Percentiles rank a stretch among this genome's conserved stretches.
phyloP scores from a whole-genome alignment of 2,797 vertebrate species.

The Thalassophryne amazonica region DNA sequence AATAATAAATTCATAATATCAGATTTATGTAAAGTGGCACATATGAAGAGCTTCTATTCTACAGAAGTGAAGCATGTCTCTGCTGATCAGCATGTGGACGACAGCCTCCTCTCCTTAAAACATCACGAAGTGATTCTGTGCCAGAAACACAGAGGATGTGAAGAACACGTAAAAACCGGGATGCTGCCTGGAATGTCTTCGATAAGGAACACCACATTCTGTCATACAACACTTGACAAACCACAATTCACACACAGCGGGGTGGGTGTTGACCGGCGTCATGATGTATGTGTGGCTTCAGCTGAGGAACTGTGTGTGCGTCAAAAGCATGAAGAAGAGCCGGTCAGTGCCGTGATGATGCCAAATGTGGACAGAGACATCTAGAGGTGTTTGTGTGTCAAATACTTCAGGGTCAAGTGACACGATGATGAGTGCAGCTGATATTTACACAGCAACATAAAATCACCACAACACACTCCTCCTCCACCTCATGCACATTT shows the following conservation, averaged over 20 bases:
- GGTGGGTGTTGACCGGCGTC: conserved; percentile 17
- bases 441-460: no score
- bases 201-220: conserved; percentile 37
- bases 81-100: conserved; percentile 13
- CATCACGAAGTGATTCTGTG: conserved; percentile 25
- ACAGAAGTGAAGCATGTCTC: background rate
- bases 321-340: background rate
- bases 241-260: conserved; percentile 14
- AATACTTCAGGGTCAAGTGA: no score
- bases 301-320: conserved; percentile 1
- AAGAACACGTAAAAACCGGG: conserved; percentile 29
- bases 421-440: no score
- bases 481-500: no score
- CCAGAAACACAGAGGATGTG: conserved; percentile 5
- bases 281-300: background rate
- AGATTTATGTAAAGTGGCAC: no score
- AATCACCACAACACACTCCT: no score
- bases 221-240: conserved; percentile 49
- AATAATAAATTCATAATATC: no score
- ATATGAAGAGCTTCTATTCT: background rate
- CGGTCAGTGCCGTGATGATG: background rate
- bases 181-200: conserved; percentile 24
- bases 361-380: background rate
- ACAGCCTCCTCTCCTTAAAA: conserved; percentile 38
- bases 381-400: no score